A percentile compares a stretch with the other conserved stretches of the same genome.
These are phyloP conservation scores for Diplodus puntazzo DNA, from an alignment of 2,797 vertebrate genomes.

Conservation along the genomic window DNA sequence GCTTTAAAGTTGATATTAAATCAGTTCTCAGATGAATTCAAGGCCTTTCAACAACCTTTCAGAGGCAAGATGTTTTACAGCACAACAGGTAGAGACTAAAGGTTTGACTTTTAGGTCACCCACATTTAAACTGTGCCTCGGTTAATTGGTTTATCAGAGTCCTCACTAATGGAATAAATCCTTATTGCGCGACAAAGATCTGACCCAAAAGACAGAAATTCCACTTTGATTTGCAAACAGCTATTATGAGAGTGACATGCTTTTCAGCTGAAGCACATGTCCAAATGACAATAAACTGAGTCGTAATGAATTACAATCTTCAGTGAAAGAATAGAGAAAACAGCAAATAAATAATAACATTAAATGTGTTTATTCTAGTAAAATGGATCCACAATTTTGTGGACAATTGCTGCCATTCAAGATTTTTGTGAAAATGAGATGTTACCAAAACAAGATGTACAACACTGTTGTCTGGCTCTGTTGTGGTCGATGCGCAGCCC, in stretches of 20 bases:
- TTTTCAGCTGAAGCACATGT: conserved; percentile 25
- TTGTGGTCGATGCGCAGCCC: conserved; percentile 70
- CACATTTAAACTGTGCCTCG: conserved; percentile 45
- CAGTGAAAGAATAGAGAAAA: conserved; percentile 27
- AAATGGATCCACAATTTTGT: conserved; percentile 52
- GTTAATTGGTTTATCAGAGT: conserved; percentile 41
- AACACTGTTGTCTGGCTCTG: conserved; percentile 65
- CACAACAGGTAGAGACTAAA: neutral
- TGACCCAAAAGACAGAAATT: conserved; percentile 43
- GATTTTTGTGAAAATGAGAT: conserved; percentile 67
- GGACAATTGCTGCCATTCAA: conserved; percentile 62
- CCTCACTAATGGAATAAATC: conserved; percentile 21
- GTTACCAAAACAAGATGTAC: conserved; percentile 77
- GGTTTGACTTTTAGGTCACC: conserved; percentile 33
- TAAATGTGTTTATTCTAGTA: conserved; percentile 51
- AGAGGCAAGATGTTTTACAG: neutral
- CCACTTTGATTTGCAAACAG: neutral
- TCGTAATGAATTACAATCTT: conserved; percentile 32
- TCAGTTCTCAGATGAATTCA: no score
- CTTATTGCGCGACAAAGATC: conserved; percentile 12
- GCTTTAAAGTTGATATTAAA: no score
- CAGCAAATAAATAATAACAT: conserved; percentile 29
- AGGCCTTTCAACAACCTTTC: neutral
- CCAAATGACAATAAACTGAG: conserved; percentile 20
- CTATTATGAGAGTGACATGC: neutral